phyloP scores from a whole-genome alignment of 2,113 vertebrate species.

The Ceratotherium simum region DNA sequence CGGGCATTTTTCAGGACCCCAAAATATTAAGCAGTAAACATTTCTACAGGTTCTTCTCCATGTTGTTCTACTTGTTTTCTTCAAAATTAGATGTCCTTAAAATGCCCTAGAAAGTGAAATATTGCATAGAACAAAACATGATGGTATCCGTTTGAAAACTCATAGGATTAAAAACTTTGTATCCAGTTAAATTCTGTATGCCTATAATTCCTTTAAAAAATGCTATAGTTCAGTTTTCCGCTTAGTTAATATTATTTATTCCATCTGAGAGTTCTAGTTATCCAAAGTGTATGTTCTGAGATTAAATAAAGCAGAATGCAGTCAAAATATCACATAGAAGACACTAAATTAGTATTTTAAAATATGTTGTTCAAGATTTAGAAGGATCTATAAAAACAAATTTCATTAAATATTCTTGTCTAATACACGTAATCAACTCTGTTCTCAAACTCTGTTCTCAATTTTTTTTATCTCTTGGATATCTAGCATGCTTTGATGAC shows the following conservation, averaged over 20 bases:
- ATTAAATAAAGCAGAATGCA: background rate
- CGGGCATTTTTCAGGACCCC: background rate
- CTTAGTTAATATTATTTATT: background rate
- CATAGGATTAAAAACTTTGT: background rate
- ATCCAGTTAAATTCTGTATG: background rate
- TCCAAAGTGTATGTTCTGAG: background rate
- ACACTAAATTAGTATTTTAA: background rate
- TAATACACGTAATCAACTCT: background rate
- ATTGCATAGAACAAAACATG: background rate
- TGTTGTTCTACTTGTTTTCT: background rate
- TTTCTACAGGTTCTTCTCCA: background rate
- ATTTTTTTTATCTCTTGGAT: background rate
- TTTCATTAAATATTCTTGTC: background rate
- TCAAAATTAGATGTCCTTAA: constrained; percentile 2
- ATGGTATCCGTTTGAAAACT: background rate
- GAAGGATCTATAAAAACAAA: background rate
- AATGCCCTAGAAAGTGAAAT: background rate
- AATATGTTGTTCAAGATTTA: background rate
- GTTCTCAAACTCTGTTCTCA: background rate
- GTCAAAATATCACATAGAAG: background rate
- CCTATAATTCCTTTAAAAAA: background rate
- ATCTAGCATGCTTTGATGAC: background rate
- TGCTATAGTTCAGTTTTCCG: background rate
- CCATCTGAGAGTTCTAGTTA: background rate
- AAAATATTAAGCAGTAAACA: background rate